Evolutionary conservation across 2,113 vertebrate genomes (phyloP), one percentile per base, ranked within the genome.

Genomic region (Pseudorectes ferrugineus): DNA sequence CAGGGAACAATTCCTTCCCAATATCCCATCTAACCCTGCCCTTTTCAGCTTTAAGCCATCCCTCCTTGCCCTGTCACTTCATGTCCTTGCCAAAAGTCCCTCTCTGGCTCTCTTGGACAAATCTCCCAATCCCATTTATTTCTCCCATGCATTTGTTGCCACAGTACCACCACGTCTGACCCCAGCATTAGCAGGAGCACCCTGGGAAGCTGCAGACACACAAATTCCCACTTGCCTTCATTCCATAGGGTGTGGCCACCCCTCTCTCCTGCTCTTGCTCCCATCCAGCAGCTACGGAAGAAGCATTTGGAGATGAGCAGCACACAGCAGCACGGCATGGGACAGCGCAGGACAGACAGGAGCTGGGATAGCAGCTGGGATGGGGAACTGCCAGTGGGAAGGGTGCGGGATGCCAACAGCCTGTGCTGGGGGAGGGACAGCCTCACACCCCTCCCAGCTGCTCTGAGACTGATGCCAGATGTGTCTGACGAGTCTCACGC

Each of bases 81-180:
- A 40, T 0, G 0, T 15, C 77, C n/a, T 9, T 33, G 12, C 57
- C n/a, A 28, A 4, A 72, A n/a, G 23, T 28, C 26, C 51, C 38
- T 61, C 52, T 59, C 21, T 29, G n/a, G 11, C 16, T 35, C 20
- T 52, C 61, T 18, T 12, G 29, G 29, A 46, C 24, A 31, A 16
- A 38, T n/a, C 14, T 49, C 80, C 51, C 76, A 75, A 16, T 3
- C 19, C 13, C 29, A 1, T 46, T 91, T 15, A 65, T 71, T 71
- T 18, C 42, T 79, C 16, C 66, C 12, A 1, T 2, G 6, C 20
- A 6, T 85, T 85, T 68, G n/a, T 14, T 31, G 28, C 46, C 17
- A 1, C 52, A 40, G 7, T 31, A 19, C 52, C 4, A 5, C 21
- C 10, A 5, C 0, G 0, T 2, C 7, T 26, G 26, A n/a, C 7